phyloP scores from a whole-genome alignment of 2,113 vertebrate genomes.

The Colius striatus region DNA sequence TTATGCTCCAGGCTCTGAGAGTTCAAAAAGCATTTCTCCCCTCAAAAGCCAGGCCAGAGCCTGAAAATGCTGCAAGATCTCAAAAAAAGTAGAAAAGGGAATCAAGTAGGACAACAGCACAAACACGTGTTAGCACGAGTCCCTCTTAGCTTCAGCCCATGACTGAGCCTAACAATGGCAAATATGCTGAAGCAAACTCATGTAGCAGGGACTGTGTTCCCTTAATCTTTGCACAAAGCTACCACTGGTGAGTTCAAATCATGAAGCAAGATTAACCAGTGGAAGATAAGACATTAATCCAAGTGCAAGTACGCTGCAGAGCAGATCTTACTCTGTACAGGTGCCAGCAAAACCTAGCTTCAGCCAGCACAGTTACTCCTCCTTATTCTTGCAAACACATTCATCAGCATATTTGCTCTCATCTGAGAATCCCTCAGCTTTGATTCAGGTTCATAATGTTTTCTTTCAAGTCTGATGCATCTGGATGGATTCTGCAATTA shows the following conservation, averaged over 20 bases:
- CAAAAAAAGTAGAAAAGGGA: neutral
- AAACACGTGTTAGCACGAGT: neutral
- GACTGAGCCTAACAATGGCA: neutral
- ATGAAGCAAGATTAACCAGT: neutral
- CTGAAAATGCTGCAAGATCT: neutral
- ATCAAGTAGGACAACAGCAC: neutral
- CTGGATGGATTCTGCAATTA: neutral
- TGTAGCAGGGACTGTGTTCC: neutral
- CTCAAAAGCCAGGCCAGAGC: neutral
- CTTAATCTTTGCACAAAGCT: neutral
- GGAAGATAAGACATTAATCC: neutral
- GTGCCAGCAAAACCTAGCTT: neutral
- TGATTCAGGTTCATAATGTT: neutral
- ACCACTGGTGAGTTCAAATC: neutral
- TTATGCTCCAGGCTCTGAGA: neutral
- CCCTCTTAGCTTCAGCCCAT: neutral
- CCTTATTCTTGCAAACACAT: neutral
- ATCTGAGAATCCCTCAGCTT: neutral
- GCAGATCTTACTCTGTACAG: neutral
- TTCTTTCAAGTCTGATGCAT: neutral
- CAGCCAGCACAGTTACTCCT: neutral
- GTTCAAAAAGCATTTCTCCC: neutral
- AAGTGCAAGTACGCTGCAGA: neutral
- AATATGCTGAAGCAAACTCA: neutral
- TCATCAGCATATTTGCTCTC: neutral